phyloP scores from a whole-genome alignment of 2,888 invertebrate genomes.

The Athalia rosae region DNA sequence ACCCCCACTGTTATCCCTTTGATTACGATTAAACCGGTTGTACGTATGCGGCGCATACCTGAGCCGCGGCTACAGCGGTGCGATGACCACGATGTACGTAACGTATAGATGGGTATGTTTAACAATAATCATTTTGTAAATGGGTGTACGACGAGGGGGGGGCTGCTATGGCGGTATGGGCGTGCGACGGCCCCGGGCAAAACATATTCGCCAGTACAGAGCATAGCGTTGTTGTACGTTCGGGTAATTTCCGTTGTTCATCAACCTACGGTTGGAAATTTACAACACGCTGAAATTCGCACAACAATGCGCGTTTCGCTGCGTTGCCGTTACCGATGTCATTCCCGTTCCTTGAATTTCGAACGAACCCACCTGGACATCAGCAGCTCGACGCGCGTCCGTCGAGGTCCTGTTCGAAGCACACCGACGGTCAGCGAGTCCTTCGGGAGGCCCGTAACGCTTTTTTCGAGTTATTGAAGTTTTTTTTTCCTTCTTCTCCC shows the following conservation, averaged over 20 bases:
- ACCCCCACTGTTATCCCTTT: background rate
- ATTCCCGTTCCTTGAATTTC: background rate
- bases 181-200: background rate
- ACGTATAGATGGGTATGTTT: background rate
- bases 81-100: background rate
- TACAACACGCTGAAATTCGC: slow-evolving; percentile 27
- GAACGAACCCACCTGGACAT: background rate
- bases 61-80: too few relatives aligned
- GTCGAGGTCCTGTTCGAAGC: too few relatives aligned
- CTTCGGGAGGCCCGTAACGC: background rate
- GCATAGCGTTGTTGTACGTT: background rate
- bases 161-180: too few relatives aligned
- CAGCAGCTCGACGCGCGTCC: too few relatives aligned
- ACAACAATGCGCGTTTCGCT: background rate
- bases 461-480: background rate
- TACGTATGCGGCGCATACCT: too few relatives aligned
- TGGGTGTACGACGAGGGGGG: background rate
- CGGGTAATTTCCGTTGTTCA: slow-evolving; percentile 23
- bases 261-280: slow-evolving; percentile 24
- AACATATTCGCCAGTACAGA: background rate
- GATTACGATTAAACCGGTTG: background rate
- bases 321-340: background rate
- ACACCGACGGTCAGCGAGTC: slow-evolving; percentile 13
- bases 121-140: background rate
- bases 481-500: too few relatives aligned